phyloP scores from a whole-genome alignment of 2,113 vertebrate species.

The Rhinoderma darwinii region DNA sequence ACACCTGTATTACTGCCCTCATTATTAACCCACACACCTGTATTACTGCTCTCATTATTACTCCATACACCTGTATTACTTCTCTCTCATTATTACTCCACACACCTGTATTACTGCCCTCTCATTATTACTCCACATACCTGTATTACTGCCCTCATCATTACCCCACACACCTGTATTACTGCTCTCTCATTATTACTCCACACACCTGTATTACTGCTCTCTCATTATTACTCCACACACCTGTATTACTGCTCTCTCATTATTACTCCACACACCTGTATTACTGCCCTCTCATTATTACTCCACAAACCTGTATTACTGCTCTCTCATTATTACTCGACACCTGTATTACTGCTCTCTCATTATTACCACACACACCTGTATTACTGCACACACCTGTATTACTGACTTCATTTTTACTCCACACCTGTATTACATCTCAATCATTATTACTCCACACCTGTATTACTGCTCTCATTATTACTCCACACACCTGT shows the following conservation, averaged over 20 bases:
- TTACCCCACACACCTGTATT: no score
- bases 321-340: not conserved
- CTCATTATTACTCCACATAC: not conserved
- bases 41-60: no score
- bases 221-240: not conserved
- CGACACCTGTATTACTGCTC: not conserved
- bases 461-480: not conserved
- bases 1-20: no score
- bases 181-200: no score
- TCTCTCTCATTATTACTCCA: no score
- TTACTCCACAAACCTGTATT: not conserved
- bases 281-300: not conserved
- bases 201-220: not conserved
- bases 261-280: not conserved
- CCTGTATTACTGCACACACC: not conserved
- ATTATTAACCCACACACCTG: no score
- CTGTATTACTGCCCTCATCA: not conserved
- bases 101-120: not conserved
- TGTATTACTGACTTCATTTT: not conserved
- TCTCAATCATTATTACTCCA: not conserved
- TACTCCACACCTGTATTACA: not conserved
- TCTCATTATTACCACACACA: not conserved
- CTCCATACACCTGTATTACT: no score
- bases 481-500: not conserved
- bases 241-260: not conserved